Evolutionary conservation across 2,113 vertebrate species (phyloP), one percentile per base, ranked within the genome.

Genomic region (Chionodraco myersi): DNA sequence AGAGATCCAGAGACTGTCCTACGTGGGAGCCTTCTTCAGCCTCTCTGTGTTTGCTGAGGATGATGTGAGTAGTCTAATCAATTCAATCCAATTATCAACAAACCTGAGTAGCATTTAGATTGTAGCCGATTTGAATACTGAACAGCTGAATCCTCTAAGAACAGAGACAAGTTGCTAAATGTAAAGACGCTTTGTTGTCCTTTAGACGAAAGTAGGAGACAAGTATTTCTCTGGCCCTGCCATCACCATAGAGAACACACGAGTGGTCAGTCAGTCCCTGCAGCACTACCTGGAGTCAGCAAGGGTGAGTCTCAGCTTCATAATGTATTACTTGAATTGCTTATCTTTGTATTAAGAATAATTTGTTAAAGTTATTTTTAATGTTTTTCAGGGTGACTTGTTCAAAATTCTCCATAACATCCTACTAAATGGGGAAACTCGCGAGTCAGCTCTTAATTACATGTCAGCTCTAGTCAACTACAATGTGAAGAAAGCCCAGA

Each of bases 201-300:
- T 64, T 71, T n/a, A 99, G 98, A 95, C 94, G 63, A 98, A 97
- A 95, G 97, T 99, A 51, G 97, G 97, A 72, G 98, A 99, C 86
- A 99, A 99, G 82, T 99, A 99, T 93, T 99, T 99, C 95, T 99
- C 98, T 83, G 98, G 98, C 68, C 98, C 98, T 79, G 96, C 98
- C 70, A 98, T 99, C 89, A 99, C 98, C 80, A 95, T 98, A 86
- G 98, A 99, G 92, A 99, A 99, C 94, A 99, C 97, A 0, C 94
- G 97, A 1, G 97, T 99, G 34, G 97, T 99, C 79, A 99, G 98
- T 93, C 98, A 99, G 56, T 97, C 98, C 5, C 86, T 99, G 84
- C 98, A 99, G 83, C 98, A 99, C 90, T 99, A 99, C 89, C 89
- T 99, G 95, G 98, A 99, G 86, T 95, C 96, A 14, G 97, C 97